These are phyloP conservation scores for Sthenelais limicola DNA, from an alignment of 2,888 invertebrate genomes.

Conservation along the genomic window DNA sequence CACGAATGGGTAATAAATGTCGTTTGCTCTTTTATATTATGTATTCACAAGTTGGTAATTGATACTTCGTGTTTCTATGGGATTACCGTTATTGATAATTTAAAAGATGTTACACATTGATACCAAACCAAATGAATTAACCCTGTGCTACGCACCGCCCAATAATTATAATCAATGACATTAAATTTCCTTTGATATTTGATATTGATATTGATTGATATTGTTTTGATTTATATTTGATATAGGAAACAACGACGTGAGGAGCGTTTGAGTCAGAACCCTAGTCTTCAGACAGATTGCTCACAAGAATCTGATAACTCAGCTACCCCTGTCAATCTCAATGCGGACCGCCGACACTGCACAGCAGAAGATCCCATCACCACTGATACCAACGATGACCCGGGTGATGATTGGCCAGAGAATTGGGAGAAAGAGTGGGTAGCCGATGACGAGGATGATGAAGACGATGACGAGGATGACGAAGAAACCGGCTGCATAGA, in stretches of 20 bases:
- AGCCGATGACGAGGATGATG: constrained; percentile 38
- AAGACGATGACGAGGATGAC: constrained; percentile 14
- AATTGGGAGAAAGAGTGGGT: constrained; percentile 49
- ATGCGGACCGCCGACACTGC: constrained; percentile 33
- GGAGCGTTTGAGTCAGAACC: constrained; percentile 48
- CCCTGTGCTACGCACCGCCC: no score
- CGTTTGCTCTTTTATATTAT: no score
- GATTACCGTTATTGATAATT: no score
- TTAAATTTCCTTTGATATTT: not conserved
- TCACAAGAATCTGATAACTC: constrained; percentile 45
- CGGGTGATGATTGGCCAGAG: constrained; percentile 42
- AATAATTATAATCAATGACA: not conserved
- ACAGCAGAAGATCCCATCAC: constrained; percentile 39
- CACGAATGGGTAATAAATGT: no score
- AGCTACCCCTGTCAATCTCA: constrained; percentile 39
- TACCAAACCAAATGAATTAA: no score
- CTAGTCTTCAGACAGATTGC: constrained; percentile 46
- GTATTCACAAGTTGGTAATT: no score
- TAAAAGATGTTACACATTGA: no score
- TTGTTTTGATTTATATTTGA: not conserved
- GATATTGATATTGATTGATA: not conserved
- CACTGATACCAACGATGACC: constrained; percentile 35
- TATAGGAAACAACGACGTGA: constrained; percentile 51
- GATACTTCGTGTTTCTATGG: no score
- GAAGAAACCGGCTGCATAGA: constrained; percentile 35